phyloP scores from a whole-genome alignment of 2,888 invertebrate genomes.

The Eristalinus aeneus region DNA sequence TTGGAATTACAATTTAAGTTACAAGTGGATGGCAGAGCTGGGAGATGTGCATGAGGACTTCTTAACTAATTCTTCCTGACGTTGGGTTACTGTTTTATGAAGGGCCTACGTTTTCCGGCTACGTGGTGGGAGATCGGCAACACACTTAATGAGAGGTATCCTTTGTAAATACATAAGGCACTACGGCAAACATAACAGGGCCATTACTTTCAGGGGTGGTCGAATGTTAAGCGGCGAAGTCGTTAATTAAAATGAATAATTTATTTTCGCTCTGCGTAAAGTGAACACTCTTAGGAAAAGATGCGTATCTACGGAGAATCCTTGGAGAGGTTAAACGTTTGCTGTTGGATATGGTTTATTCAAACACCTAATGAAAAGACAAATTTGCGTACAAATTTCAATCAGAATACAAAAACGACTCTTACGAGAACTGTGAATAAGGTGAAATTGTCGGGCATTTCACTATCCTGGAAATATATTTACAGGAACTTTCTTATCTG shows the following conservation, averaged over 20 bases:
- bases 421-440: too few species aligned
- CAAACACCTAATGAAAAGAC: too few species aligned
- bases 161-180: not conserved
- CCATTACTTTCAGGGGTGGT: not conserved
- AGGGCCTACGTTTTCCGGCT: not conserved
- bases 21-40: not conserved
- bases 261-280: not conserved
- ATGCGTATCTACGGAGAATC: too few species aligned
- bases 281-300: not conserved
- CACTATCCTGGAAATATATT: too few species aligned
- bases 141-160: not conserved
- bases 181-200: not conserved
- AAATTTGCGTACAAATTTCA: too few species aligned
- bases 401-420: too few species aligned
- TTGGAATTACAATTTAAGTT: conserved; percentile 53
- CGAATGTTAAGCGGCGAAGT: not conserved
- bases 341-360: not conserved
- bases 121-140: not conserved
- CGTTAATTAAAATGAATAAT: not conserved
- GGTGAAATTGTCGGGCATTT: too few species aligned
- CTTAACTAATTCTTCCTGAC: not conserved
- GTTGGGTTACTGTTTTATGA: not conserved
- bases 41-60: not conserved
- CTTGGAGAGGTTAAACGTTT: not conserved
- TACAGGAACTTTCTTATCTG: too few species aligned